Base-by-base conservation (phyloP, 2,797 vertebrate genomes). In the Paguma larvata region DNA sequence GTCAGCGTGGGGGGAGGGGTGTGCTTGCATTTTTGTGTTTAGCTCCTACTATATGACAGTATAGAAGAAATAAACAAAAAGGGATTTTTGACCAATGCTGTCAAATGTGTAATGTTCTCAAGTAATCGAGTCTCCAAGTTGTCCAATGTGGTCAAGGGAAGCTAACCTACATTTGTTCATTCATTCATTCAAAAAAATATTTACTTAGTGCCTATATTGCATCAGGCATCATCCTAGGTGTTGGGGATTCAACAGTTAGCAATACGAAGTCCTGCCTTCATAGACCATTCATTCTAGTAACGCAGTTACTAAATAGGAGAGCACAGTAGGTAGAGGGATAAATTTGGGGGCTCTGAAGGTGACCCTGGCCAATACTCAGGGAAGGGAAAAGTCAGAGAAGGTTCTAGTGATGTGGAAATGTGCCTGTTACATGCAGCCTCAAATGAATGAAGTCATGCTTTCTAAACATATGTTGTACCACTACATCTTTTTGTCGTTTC, bases 1-100 rank as follows among this genome's bases (percentile, higher is more conserved):
- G 41, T 84, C 3, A 3, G 38, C 38, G 38, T 38, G 38, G 38
- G 38, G 38, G 38, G 38, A 38, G 38, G 38, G 38, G 38, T 38
- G 38, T 38, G 38, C 38, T 38, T 38, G 38, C 38, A 38, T 38
- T 38, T 38, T 38, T 38, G 14, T 86, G 34, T 86, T 83, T 34
- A 38, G 68, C n/a, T 82, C 16, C 77, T 93, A 25, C 1, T 6
- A 15, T 34, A 4, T 51, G 14, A 88, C 11, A 2, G 63, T 34
- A 11, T 67, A n/a, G 18, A 83, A 89, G 62, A 97, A 51, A 70
- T 8, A 53, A 89, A 79, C 18, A 34, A 85, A 67, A 92, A 75
- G 53, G 21, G 44, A 72, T 78, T 86, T 75, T 83, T 89, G 38
- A 41, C n/a, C 30, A 53, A 0, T 46, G 11, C 82, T 44, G 34